Evolutionary conservation across 1,140 invertebrate genomes (phyloP), one percentile per base, ranked within the genome.

Genomic region (Callitettix versicolor): DNA sequence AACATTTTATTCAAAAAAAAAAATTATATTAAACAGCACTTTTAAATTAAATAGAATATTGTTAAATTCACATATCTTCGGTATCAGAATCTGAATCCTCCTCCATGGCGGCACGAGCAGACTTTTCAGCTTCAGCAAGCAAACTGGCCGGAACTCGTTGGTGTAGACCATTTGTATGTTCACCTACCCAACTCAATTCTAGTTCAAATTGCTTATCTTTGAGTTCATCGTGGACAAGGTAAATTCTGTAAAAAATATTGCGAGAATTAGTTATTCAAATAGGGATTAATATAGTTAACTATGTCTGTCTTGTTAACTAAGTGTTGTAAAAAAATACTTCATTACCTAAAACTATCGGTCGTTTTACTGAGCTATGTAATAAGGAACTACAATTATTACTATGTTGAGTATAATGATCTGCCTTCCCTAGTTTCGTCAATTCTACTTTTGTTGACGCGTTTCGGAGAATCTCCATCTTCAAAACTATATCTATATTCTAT

Each of bases 151-250:
- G 85, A 42, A 93, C 86, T 50, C 79, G 68, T 63, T 86, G 73
- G 68, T 92, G 88, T 44, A 74, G 68, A 1, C 89, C 88, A 22
- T 82, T 74, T 0, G 87, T 90, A 42, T 84, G 80, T 62, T 83
- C 81, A 46, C 91, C 90, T 21, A 98, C 91, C 91, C 96, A 98
- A 55, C 93, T 94, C 64, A 99, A 78, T 74, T 99, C 96, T 56
- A 99, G 71, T 66, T 97, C 94, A 71, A 99, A 98, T 58, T 94
- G 85, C 71, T 98, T 98, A 69, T 99, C 95, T 74, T 98, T 99
- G 0, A 98, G 75, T 69, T 98, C 95, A 75, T 99, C 96, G 66
- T 99, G 95, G 1, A 99, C 92, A 30, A 91, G 74, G 66, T 98
- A 96, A 65, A 98, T 95, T 44, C 90, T 94, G 71, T 52, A 81